Evolutionary conservation across 2,888 invertebrate species (phyloP), one percentile per base, ranked within the genome.

Genomic region (Stenichneumon culpator): DNA sequence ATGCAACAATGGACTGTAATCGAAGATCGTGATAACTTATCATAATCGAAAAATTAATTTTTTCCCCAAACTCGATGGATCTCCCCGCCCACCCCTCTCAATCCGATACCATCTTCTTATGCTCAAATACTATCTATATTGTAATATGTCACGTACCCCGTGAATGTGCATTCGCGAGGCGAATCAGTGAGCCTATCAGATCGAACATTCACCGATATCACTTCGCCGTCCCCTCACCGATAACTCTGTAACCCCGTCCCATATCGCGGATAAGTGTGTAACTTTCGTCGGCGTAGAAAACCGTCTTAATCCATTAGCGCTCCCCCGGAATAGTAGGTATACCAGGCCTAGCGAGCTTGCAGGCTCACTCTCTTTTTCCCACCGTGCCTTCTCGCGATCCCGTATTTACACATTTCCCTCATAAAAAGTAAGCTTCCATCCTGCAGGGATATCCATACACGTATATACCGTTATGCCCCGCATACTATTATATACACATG

Each of bases 231-330:
- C 25, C 44, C 16, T 11, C 19, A 32, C 36, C 36, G 16, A 50
- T 67, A 60, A 74, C 63, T n/a, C 28, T 36, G n/a, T 47, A 65
- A 65, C 50, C 72, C 79, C 65, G 75, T 32, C n/a, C 28, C n/a
- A 47, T 75, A 65, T 39, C 50, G n/a, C 69, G 44, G 57, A 73
- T 84, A 80, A 84, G 84, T 81, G 80, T 72, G 84, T 81, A 82
- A 85, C 74, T 82, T 74, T 78, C 57, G 74, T 63, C 67, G 50
- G 50, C 74, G 73, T 79, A 57, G 82, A 79, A 75, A 79, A 82
- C 79, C 44, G 79, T 79, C 82, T 85, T 75, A 82, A 85, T 85
- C 84, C 82, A 85, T 85, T 85, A 85, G 79, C 65, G 63, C 74
- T 44, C 44, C 69, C 60, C 44, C 44, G 68, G 50, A 73, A 50